Evolutionary conservation across 30 jellyfish, hydroid and myxozoan species (phyloP).

Genomic region (Chrysaora quinquecirrha): DNA sequence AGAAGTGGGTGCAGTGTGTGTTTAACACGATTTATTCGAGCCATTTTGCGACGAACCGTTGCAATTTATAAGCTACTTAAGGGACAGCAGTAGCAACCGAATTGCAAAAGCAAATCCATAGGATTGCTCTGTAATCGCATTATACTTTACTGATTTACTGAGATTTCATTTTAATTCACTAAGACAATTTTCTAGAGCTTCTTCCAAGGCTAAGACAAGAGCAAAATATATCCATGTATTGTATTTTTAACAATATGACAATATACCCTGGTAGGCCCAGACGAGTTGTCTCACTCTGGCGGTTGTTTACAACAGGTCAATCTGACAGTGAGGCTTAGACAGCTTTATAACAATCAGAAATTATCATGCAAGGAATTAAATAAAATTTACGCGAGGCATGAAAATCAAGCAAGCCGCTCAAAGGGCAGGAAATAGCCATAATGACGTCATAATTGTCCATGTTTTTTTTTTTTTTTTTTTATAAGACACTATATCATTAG

Average conservation of each 20-base stretch:
- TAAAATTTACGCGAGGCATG: no score
- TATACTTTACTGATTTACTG: background rate
- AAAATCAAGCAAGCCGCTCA: no score
- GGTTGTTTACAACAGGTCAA: background rate
- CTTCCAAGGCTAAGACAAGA: background rate
- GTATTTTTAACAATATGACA: background rate
- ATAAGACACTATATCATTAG: no score
- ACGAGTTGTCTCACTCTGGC: background rate
- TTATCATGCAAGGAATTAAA: no score
- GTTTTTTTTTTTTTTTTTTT: no score
- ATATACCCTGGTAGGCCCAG: background rate
- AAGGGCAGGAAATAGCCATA: no score
- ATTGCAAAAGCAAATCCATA: conserved; percentile 1
- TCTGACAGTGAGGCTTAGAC: background rate
- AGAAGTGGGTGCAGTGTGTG: background rate
- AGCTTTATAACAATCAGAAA: background rate
- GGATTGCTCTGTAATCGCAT: conserved; percentile 8
- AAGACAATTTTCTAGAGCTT: background rate
- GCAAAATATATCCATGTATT: background rate
- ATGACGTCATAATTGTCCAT: no score
- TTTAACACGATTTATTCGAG: background rate
- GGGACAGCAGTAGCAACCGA: conserved; percentile 10
- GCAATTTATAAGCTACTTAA: background rate
- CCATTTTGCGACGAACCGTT: conserved; percentile 11
- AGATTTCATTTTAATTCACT: background rate